Conservation (phyloP, 2,797 vertebrate species). For the Anniella stebbinsi region DNA sequence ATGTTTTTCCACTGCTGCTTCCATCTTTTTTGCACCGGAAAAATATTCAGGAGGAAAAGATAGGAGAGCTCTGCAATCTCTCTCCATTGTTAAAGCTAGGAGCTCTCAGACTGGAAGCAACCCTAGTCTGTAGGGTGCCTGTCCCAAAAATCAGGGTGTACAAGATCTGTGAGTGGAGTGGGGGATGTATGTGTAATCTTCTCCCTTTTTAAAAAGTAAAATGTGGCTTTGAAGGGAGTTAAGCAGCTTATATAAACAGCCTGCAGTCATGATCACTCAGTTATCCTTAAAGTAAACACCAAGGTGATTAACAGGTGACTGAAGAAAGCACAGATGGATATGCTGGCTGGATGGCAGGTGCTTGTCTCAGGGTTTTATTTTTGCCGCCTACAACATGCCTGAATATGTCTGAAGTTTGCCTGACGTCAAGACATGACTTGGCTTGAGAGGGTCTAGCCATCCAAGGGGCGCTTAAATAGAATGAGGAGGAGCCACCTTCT, state of each 20-base stretch:
- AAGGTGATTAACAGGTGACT: background rate
- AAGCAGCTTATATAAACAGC: constrained; percentile 51
- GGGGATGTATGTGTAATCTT: background rate
- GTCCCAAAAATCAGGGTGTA: background rate
- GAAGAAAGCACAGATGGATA: background rate
- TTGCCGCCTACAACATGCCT: background rate
- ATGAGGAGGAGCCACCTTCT: background rate
- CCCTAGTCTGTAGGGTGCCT: background rate
- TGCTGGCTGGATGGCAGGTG: background rate
- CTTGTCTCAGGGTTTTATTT: background rate
- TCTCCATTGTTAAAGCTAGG: no score
- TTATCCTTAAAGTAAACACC: background rate
- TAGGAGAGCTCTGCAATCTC: no score
- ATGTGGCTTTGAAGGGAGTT: constrained; percentile 39
- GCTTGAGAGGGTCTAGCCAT: background rate
- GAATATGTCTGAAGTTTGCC: background rate
- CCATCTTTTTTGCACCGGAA: no score
- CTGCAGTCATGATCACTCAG: background rate
- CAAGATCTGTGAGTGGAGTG: fast-evolving
- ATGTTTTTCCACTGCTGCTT: no score
- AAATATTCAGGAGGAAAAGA: no score
- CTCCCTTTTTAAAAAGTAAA: constrained; percentile 40
- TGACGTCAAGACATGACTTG: background rate
- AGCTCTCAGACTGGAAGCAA: background rate
- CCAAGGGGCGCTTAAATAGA: background rate